Conservation (phyloP, 2,113 vertebrate genomes). For the Phycodurus eques region DNA sequence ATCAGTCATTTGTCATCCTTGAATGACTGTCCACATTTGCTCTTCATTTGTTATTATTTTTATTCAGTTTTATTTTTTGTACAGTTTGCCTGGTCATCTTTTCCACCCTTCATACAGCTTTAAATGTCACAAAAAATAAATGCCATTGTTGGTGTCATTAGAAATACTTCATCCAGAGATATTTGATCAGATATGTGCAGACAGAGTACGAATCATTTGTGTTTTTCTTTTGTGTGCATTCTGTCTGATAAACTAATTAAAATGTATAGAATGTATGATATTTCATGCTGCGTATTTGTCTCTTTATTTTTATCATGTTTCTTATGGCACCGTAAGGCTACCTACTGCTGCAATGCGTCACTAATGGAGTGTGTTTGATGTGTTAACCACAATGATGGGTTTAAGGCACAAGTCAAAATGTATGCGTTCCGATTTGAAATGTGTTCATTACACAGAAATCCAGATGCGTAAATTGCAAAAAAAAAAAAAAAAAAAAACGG, state of each 20-base stretch:
- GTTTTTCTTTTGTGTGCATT: slow-evolving; percentile 60
- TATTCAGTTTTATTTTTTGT: slow-evolving; percentile 28
- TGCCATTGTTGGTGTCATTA: slow-evolving; percentile 44
- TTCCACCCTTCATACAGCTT: slow-evolving; percentile 30
- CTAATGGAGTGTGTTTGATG: neutral
- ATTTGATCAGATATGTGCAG: slow-evolving; percentile 39
- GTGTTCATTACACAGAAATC: neutral
- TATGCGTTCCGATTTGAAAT: neutral
- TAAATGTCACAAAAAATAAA: slow-evolving; percentile 37
- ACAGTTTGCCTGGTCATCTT: slow-evolving; percentile 32
- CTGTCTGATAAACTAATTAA: slow-evolving; percentile 68
- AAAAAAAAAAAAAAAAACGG: neutral
- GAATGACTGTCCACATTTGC: slow-evolving; percentile 24
- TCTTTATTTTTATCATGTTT: neutral
- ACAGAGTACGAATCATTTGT: slow-evolving; percentile 43
- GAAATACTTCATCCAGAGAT: slow-evolving; percentile 39
- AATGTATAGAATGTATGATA: slow-evolving; percentile 29
- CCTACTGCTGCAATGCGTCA: neutral
- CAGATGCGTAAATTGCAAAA: neutral
- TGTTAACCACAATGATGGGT: neutral
- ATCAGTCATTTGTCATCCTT: slow-evolving; percentile 38
- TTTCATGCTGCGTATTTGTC: neutral
- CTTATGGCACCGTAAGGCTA: neutral
- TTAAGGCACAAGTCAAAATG: neutral
- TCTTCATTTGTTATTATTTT: slow-evolving; percentile 28